A percentile compares a stretch with the other conserved stretches of the same genome.
Conservation (phyloP, 2,797 vertebrate species). For the Gephyroberyx darwinii region DNA sequence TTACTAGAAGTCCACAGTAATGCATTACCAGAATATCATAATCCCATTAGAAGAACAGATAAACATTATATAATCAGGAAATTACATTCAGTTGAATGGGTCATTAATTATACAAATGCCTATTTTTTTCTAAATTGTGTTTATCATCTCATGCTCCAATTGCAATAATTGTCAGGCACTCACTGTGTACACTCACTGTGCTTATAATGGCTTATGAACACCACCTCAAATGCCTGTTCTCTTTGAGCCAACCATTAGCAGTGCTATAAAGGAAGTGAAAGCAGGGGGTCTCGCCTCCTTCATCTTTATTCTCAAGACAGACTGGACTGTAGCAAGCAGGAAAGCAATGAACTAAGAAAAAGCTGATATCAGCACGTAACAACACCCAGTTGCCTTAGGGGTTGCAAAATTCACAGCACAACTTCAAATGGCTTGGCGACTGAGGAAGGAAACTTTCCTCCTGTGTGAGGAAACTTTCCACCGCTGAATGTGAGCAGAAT, state of each 20-base stretch:
- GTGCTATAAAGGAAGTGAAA: constrained; percentile 29
- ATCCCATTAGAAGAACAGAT: too few relatives aligned
- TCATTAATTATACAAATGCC: too few relatives aligned
- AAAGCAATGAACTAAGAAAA: constrained; percentile 3
- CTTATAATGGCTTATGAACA: too few relatives aligned
- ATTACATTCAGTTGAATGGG: too few relatives aligned
- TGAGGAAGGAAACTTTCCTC: too few relatives aligned
- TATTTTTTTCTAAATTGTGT: too few relatives aligned
- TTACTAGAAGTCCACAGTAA: too few relatives aligned
- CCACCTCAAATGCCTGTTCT: too few relatives aligned
- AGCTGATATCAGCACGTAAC: constrained; percentile 30
- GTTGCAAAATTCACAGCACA: neutral
- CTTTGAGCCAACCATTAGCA: constrained; percentile 11
- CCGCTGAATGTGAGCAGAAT: neutral
- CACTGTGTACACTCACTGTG: neutral
- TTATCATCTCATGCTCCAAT: neutral
- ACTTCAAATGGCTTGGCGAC: too few relatives aligned
- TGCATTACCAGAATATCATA: too few relatives aligned
- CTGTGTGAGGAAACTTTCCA: too few relatives aligned
- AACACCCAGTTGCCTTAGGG: neutral
- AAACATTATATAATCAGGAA: too few relatives aligned
- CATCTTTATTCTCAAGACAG: constrained; percentile 9
- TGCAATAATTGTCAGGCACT: constrained; percentile 11
- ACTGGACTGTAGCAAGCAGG: neutral
- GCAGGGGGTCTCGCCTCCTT: constrained; percentile 17